Percentiles rank a stretch among this genome's conserved stretches.
Conservation (phyloP, 2,888 invertebrate genomes). For the Campoplex capitator region DNA sequence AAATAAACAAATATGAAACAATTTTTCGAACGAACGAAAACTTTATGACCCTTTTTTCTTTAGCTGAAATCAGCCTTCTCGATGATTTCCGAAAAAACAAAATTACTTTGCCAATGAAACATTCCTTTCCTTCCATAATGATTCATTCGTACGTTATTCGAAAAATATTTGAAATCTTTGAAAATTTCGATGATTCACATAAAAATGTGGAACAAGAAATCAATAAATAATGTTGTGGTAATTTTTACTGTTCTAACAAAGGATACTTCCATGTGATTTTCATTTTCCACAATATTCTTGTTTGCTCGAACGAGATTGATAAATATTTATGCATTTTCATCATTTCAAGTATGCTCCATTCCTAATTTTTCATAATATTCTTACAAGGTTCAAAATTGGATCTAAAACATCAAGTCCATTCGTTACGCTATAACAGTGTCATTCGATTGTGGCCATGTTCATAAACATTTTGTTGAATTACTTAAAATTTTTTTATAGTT, state of each 20-base stretch:
- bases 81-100: neutral
- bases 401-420: neutral
- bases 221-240: neutral
- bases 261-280: neutral
- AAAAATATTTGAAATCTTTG: neutral
- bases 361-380: neutral
- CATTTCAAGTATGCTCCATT: neutral
- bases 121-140: neutral
- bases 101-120: neutral
- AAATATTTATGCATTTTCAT: neutral
- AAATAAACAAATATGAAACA: constrained; percentile 36
- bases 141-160: neutral
- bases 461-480: neutral
- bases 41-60: neutral
- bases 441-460: neutral
- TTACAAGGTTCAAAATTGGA: neutral
- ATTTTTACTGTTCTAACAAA: neutral
- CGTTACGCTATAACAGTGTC: neutral
- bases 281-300: neutral
- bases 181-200: neutral
- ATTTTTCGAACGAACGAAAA: constrained; percentile 24
- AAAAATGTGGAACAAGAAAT: neutral
- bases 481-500: neutral
- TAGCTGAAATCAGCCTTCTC: neutral
- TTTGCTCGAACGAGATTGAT: neutral